Percentiles rank a stretch among this genome's conserved stretches.
These are phyloP conservation scores for Ceyx melanurus DNA, from an alignment of 2,113 vertebrate genomes.

Conservation along the genomic window DNA sequence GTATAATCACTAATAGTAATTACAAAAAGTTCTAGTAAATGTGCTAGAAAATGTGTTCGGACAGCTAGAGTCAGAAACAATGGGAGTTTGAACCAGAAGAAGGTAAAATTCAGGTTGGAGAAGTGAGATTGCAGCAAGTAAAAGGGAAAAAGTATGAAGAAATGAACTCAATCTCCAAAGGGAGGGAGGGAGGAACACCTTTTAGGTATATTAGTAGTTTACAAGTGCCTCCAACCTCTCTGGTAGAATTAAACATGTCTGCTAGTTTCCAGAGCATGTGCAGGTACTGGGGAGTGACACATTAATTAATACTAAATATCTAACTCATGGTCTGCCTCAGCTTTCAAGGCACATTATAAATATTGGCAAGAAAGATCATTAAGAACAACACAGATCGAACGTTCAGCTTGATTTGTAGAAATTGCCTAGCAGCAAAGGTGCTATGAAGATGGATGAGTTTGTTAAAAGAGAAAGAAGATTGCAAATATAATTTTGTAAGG, in stretches of 20 bases:
- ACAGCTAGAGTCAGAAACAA: not conserved
- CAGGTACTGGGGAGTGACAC: not conserved
- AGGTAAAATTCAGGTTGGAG: not conserved
- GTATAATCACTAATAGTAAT: not conserved
- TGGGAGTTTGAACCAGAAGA: not conserved
- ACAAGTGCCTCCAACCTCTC: not conserved
- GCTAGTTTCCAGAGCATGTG: not conserved
- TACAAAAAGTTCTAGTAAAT: not conserved
- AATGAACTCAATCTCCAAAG: not conserved
- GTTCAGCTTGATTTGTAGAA: slow-evolving; percentile 38
- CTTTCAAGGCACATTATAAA: slow-evolving; percentile 38
- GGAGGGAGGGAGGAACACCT: not conserved
- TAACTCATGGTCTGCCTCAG: not conserved
- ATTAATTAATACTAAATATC: slow-evolving; percentile 42
- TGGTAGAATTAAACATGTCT: not conserved
- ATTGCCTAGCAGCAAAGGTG: slow-evolving; percentile 34
- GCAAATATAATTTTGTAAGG: not conserved
- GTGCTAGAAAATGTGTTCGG: not conserved
- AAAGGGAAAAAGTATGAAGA: not conserved
- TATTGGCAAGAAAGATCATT: slow-evolving; percentile 52
- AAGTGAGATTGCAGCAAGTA: not conserved
- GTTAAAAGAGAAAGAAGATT: slow-evolving; percentile 26
- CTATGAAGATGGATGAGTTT: slow-evolving; percentile 51
- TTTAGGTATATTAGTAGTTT: not conserved
- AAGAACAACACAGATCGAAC: slow-evolving; percentile 48